Evolutionary conservation across 1,140 invertebrate species (phyloP).

Genomic region (Polypedilum vanderplanki): DNA sequence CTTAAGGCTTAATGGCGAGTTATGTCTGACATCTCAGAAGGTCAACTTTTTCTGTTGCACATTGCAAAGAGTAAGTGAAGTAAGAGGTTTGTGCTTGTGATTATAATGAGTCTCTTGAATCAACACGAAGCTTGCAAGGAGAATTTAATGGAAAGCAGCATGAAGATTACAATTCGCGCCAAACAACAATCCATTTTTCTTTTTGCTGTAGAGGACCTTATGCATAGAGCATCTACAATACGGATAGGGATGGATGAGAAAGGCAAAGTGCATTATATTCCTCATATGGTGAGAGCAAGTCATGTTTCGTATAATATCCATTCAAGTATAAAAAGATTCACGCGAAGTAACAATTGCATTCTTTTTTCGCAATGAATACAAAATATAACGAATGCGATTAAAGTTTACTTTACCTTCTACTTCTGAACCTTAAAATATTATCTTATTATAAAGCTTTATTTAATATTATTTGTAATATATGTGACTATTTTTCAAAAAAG

Average conservation of each 20-base stretch:
- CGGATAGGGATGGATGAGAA: neutral
- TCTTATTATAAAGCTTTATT: too few relatives aligned
- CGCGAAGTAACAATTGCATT: constrained; percentile 11
- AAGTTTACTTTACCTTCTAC: neutral
- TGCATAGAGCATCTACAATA: neutral
- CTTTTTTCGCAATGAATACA: neutral
- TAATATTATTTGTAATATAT: too few relatives aligned
- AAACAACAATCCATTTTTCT: neutral
- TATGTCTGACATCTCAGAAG: constrained; percentile 17
- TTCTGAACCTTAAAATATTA: neutral
- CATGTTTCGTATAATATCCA: neutral
- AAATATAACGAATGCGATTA: constrained; percentile 29
- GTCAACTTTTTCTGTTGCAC: constrained; percentile 16
- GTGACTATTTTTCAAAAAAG: too few relatives aligned
- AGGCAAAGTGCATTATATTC: constrained; percentile 16
- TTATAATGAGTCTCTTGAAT: constrained; percentile 13
- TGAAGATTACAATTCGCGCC: constrained; percentile 14
- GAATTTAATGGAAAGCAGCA: constrained; percentile 5
- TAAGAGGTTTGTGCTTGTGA: neutral
- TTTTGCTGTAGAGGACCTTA: neutral
- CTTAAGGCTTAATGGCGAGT: constrained; percentile 11
- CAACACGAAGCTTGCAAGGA: constrained; percentile 3
- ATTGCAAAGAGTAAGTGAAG: constrained; percentile 5
- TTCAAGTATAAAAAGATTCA: constrained; percentile 3
- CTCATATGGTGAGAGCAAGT: constrained; percentile 11